Base-by-base conservation (phyloP, 2,888 invertebrate species). In the Sepiola atlantica region DNA sequence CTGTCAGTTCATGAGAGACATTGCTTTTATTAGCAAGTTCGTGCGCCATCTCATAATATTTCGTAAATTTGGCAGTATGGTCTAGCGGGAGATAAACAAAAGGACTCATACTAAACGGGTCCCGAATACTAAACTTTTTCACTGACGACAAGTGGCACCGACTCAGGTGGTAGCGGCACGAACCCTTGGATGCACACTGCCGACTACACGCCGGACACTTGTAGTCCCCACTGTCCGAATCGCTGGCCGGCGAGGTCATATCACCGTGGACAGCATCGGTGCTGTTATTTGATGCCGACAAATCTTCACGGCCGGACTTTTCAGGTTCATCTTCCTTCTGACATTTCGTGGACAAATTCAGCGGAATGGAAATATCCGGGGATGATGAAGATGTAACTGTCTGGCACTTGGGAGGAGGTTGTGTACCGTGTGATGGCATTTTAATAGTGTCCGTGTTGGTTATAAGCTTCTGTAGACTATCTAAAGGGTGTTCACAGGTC, bases 31-130 rank as follows among this genome's bases (percentile, higher is more conserved):
- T 99, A 97, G 99, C 99, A 97, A 99, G 98, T 98, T 99, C 99
- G 98, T 99, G 99, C 97, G 99, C 99, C 98, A 99, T 98, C 98
- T 99, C 99, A 97, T 99, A 99, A 98, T 99, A 99, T 98, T 99
- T 99, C 96, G 99, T 98, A 98, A 99, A 99, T 98, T 99, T 99
- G 96, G 99, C 96, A 32, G 97, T 96, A 95, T 97, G 97, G 95
- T 97, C 97, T 91, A 97, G 95, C 21, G 97, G 97, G 94, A 97
- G 96, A 95, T 97, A 97, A 45, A 97, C 96, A 95, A 97, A 97
- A 18, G 97, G 97, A 95, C 96, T 97, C 96, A 96, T 96, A 94
- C 96, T 96, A 94, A 97, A 96, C 32, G 97, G 96, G 94, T 97
- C 97, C 95, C 97, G 97, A 94, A 97, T 96, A 54, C 97, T 96